Evolutionary conservation across 1,140 invertebrate species (phyloP), one percentile per base, ranked within the genome.

Genomic region (Philopotamus ludificatus): DNA sequence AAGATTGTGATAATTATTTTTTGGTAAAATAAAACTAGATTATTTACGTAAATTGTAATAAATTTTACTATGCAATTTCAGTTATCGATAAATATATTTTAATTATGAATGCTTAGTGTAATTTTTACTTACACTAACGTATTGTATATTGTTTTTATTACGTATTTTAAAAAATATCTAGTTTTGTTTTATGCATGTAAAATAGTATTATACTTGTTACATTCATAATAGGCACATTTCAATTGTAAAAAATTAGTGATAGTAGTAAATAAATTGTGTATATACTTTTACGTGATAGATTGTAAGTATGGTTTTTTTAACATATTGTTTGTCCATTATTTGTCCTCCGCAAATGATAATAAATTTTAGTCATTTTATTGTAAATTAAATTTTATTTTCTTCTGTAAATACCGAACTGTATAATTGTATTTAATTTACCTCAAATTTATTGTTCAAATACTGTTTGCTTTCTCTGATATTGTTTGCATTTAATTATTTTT

Each of bases 1-100:
- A 86, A 79, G 53, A 60, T 57, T 55, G 34, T 68, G 55, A 26
- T 16, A 41, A 45, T 58, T 21, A 21, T 54, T 25, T 42, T n/a
- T n/a, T n/a, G n/a, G n/a, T n/a, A 42, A 69, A 26, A 25, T 42
- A 25, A 63, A 69, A 65, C 44, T 63, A 42, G 58, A 63, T 51
- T 28, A 63, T 65, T 69, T 65, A 39, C 47, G 3, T 42, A 15
- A 2, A n/a, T n/a, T n/a, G n/a, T n/a, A n/a, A n/a, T n/a, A 39
- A n/a, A 39, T 39, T 39, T 39, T 39, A n/a, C n/a, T 8, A 8
- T 39, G 34, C 8, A 39, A 39, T 39, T 39, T 34, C 23, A 34
- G 26, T 18, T 55, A 26, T 34, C 41, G 51, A 34, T 25, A 25
- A n/a, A 23, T 53, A 20, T 2, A n/a, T 25, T 49, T 18, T 18